Base-by-base conservation (phyloP, 2,113 vertebrate genomes). In the Upupa epops region DNA sequence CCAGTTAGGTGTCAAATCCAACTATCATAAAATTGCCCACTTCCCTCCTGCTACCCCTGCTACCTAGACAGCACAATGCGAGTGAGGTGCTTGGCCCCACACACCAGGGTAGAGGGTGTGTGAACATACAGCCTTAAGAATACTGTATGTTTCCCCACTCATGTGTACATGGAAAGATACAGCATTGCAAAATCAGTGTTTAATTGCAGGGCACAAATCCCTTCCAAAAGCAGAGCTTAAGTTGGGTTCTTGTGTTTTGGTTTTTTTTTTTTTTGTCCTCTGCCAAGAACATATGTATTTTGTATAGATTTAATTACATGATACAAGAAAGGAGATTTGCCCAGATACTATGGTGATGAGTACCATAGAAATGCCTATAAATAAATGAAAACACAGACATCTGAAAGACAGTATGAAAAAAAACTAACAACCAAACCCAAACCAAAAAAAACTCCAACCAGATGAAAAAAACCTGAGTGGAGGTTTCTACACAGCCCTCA, bases 241-340 rank as follows among this genome's bases (percentile, higher is more conserved):
- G 49, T 40, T n/a, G n/a, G n/a, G n/a, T n/a, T n/a, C n/a, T n/a
- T n/a, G n/a, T n/a, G n/a, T n/a, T n/a, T n/a, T n/a, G n/a, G n/a
- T n/a, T n/a, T n/a, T 93, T 83, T 76, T 80, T 88, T 85, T 86
- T 82, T 89, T 72, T 40, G 13, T 11, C 2, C 46, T 64, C 61
- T 87, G 72, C 91, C 96, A 97, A 95, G 92, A 96, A 86, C 82
- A 88, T 91, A 87, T 71, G 89, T 80, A 95, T 96, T 97, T 97
- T 96, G 86, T 96, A 96, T 92, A 96, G 92, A 96, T 94, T 83
- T 86, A 87, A 86, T 88, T 94, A 93, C 60, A 83, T 71, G 75
- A 83, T 91, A 80, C 34, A 92, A 92, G 91, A 87, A 93, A 80
- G 58, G 65, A 76, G 85, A 72, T 85, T 73, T 93, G 28, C 58